These are phyloP conservation scores for Paramormyrops hopkinsi DNA, from an alignment of 2,797 vertebrate species.

Conservation along the genomic window DNA sequence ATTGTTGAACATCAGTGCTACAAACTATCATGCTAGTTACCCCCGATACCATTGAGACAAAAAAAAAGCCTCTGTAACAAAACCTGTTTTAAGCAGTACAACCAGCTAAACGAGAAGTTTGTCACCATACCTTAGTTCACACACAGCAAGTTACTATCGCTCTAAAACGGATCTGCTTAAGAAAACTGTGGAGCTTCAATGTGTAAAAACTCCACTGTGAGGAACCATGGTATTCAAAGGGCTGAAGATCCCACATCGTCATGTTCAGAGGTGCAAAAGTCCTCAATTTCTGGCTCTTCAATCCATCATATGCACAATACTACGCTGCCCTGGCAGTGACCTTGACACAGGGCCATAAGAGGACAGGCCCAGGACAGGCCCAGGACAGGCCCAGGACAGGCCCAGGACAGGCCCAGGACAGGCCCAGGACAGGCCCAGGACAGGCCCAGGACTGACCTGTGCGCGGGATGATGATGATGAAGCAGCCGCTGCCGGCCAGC, in stretches of 20 bases:
- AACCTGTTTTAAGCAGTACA: not conserved
- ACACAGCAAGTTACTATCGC: not conserved
- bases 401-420: not conserved
- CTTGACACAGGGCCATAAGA: not conserved
- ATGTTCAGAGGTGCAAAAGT: not conserved
- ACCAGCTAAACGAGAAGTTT: not conserved
- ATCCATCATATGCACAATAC: not conserved
- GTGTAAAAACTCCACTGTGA: not conserved
- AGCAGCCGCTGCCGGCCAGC: slow-evolving; percentile 83
- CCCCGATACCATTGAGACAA: not conserved
- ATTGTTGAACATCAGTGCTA: not conserved
- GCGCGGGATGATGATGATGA: slow-evolving; percentile 93
- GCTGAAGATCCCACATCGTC: not conserved
- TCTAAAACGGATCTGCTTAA: not conserved
- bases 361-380: not conserved
- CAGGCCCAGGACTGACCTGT: slow-evolving; percentile 63
- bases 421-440: not conserved
- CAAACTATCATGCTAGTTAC: not conserved
- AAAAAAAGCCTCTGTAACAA: not conserved
- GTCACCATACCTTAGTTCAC: not conserved
- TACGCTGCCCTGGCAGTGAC: not conserved
- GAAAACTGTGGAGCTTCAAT: not conserved
- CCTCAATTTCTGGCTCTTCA: not conserved
- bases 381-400: not conserved
- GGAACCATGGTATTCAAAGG: not conserved